Evolutionary conservation across 1,140 invertebrate species (phyloP), one percentile per base, ranked within the genome.

Genomic region (Scaptomyza montana): DNA sequence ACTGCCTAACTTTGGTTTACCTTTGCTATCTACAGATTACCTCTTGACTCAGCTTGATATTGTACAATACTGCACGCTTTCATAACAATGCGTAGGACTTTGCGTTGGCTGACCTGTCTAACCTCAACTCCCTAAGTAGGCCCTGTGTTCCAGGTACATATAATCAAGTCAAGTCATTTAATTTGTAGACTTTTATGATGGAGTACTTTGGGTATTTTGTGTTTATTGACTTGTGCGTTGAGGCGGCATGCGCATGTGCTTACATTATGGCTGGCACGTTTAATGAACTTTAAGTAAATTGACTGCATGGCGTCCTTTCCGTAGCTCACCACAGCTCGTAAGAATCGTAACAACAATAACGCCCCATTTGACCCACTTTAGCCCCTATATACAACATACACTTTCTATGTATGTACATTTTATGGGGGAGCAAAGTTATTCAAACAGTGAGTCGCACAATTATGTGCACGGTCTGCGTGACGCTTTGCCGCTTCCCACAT

Each of bases 311-410:
- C 39, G 53, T 19, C 33, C 41, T n/a, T 33, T 33, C 30, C 30
- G 30, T 5, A 30, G 30, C 30, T 30, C 30, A 2, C 6, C 16
- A 25, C 5, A 51, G 33, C 25, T 12, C 50, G 54, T 43, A 41
- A 43, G 19, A 28, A 56, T 36, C 43, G 43, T 25, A 72, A 43
- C 61, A 66, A 46, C 45, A 66, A 72, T 51, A 66, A 51, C 41
- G 45, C 53, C 62, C 66, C 82, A 81, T 63, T 78, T 85, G 81
- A 85, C 81, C 82, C 78, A 85, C 66, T 81, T 86, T 71, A 51
- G 47, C 54, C 59, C 16, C 33, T 9, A 36, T n/a, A 28, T n/a
- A 67, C 70, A 74, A 82, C 33, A 36, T 36, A 81, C 81, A 81
- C 74, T 78, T 60, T 57, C 33, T 63, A 77, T 59, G 60, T 62